Base-by-base conservation (phyloP, 2,888 invertebrate genomes). In the Ichneumon xanthorius region DNA sequence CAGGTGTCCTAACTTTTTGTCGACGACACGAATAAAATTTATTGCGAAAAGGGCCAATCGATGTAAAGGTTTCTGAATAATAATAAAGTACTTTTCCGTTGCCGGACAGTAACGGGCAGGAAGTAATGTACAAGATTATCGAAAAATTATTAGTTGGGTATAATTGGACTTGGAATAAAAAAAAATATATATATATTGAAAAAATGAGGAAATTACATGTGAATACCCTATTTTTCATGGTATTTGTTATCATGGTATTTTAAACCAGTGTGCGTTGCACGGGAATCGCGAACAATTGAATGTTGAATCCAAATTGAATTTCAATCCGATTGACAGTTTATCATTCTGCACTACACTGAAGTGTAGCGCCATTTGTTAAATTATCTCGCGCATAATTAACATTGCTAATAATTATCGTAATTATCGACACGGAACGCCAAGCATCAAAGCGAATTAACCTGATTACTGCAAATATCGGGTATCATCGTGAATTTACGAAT, bases 21-120 rank as follows among this genome's bases (percentile, higher is more conserved):
- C n/a, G 26, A 30, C 30, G n/a, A 50, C 22, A n/a, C n/a, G 45
- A 16, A 30, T 53, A 45, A 67, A 33, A 73, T 73, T 30, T 61
- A 55, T 61, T 1, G 48, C 7, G 11, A 30, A 7, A 58, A 58
- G n/a, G 22, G 11, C 22, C 22, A 0, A 26, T 26, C 22, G 11
- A 26, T 26, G 9, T 26, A 3, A 22, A 26, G 5, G 19, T 58
- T 22, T 58, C 58, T 22, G 26, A 26, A 22, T 22, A 26, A 58
- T 9, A 58, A 58, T 58, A 55, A 55, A 55, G 40, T 48, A 16
- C 45, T 1, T 48, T 48, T 48, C 45, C 16, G 0, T 48, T 48
- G 1, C 14, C 16, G 4, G 45, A 48, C 16, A 40, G 40, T 40
- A 40, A 40, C 40, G 40, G 9, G 11, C 40, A 40, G 16, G 4